Conservation (phyloP, 1,140 invertebrate species). For the Sarcophaga bullata region DNA sequence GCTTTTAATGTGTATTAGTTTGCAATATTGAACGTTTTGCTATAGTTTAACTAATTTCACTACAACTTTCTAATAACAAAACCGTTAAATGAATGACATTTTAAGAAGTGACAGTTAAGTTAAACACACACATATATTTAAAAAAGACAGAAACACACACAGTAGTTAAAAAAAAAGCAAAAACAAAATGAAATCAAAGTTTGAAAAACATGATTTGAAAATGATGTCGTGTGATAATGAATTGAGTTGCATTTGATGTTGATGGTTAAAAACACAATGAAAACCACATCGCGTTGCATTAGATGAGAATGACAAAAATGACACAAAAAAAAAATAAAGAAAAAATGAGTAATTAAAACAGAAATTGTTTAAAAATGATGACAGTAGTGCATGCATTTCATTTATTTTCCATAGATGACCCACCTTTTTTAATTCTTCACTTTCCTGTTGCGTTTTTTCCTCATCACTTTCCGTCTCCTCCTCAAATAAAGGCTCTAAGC, state of each 20-base stretch:
- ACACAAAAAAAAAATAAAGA: background rate
- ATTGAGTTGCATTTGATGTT: too few relatives aligned
- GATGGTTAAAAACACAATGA: too few relatives aligned
- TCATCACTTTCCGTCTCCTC: conserved; percentile 70
- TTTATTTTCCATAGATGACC: conserved; percentile 53
- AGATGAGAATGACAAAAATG: background rate
- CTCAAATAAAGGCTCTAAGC: conserved; percentile 75
- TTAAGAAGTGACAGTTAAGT: background rate
- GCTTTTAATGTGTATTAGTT: conserved; percentile 59
- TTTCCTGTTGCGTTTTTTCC: conserved; percentile 64
- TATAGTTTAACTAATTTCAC: conserved; percentile 65
- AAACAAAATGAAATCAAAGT: too few relatives aligned
- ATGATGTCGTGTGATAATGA: too few relatives aligned
- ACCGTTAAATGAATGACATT: background rate
- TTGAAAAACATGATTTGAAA: too few relatives aligned
- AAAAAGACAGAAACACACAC: conserved; percentile 4
- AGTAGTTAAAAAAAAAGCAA: background rate
- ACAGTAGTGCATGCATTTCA: conserved; percentile 17
- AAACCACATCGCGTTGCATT: too few relatives aligned
- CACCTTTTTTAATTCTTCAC: conserved; percentile 66
- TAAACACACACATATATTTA: background rate
- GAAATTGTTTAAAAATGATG: background rate
- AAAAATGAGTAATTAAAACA: conserved; percentile 20
- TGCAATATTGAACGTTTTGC: conserved; percentile 63
- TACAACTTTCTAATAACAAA: conserved; percentile 60